Evolutionary conservation across 1,140 invertebrate genomes (phyloP).

Genomic region (Neelides sp.): DNA sequence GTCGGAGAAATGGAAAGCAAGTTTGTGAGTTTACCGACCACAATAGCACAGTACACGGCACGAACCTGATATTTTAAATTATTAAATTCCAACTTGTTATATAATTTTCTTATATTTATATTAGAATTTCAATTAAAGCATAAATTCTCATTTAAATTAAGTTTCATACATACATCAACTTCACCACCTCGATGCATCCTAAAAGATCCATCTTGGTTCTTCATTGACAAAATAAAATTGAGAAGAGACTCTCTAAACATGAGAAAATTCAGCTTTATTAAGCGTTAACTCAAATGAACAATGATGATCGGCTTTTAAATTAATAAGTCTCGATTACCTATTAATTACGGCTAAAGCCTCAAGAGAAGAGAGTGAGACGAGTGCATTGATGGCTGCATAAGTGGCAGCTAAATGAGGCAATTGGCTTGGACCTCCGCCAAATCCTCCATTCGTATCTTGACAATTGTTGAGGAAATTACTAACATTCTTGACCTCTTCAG

Average conservation of each 20-base stretch:
- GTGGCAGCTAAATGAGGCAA: slow-evolving; percentile 85
- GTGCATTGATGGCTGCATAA: slow-evolving; percentile 87
- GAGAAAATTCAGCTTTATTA: not conserved
- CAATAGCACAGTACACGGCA: slow-evolving; percentile 86
- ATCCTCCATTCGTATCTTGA: slow-evolving; percentile 51
- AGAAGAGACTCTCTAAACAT: slow-evolving; percentile 49
- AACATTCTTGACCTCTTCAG: slow-evolving; percentile 50
- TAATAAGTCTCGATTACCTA: slow-evolving; percentile 42
- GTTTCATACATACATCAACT: too few species aligned
- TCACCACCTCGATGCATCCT: slow-evolving; percentile 86
- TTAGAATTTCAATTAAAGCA: too few species aligned
- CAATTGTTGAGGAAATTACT: slow-evolving; percentile 51
- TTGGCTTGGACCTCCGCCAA: slow-evolving; percentile 86
- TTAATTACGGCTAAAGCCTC: slow-evolving; percentile 78
- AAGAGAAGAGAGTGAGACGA: slow-evolving; percentile 74
- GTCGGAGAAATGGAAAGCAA: slow-evolving; percentile 50
- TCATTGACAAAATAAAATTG: slow-evolving; percentile 62
- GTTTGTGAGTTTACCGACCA: slow-evolving; percentile 78
- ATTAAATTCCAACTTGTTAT: too few species aligned
- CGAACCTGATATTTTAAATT: too few species aligned
- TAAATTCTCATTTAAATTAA: too few species aligned
- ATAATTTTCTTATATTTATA: too few species aligned
- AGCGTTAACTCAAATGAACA: not conserved
- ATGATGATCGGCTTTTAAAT: not conserved
- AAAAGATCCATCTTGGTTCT: slow-evolving; percentile 76